Base-by-base conservation (phyloP, 2,888 invertebrate species). In the Gerris lacustris region DNA sequence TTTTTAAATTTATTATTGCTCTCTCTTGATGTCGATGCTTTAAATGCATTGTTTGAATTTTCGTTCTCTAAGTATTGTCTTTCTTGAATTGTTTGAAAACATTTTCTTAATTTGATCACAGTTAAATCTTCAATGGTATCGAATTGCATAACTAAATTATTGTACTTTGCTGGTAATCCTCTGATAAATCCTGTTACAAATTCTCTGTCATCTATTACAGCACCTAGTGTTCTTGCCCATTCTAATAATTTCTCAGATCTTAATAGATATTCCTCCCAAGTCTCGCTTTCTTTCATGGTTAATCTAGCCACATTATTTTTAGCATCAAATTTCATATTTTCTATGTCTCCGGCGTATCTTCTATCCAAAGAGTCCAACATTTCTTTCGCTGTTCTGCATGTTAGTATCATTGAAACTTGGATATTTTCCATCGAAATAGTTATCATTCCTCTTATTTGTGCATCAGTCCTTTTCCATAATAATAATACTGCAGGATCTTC, bases 211-310 rank as follows among this genome's bases (percentile, higher is more conserved):
- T 55, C 55, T 55, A 55, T 55, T 11, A 11, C 15, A 55, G 55
- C 55, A 55, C 55, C 55, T 55, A 55, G 15, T 11, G 55, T 55
- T 55, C 4, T 55, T 11, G 5, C 5, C 9, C 5, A 11, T 55
- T 55, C 55, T 55, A 55, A 55, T 55, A 55, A 55, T 55, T 55
- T 55, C 15, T 55, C 55, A 55, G 55, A 55, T 55, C 55, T 55
- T 55, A 55, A 15, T 55, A 55, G 55, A 55, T 55, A 55, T 55
- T 55, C 55, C 15, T 55, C 55, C 5, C 55, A 55, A 1, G 55
- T 55, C 15, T 55, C 5, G 15, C 5, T 55, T 55, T 55, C 55
- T 55, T n/a, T n/a, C n/a, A n/a, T n/a, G n/a, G n/a, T n/a, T n/a
- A n/a, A n/a, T n/a, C 55, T 55, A 11, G 55, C 55, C 9, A 55